Conservation (phyloP, 2,888 invertebrate species). For the Cantharis rustica region DNA sequence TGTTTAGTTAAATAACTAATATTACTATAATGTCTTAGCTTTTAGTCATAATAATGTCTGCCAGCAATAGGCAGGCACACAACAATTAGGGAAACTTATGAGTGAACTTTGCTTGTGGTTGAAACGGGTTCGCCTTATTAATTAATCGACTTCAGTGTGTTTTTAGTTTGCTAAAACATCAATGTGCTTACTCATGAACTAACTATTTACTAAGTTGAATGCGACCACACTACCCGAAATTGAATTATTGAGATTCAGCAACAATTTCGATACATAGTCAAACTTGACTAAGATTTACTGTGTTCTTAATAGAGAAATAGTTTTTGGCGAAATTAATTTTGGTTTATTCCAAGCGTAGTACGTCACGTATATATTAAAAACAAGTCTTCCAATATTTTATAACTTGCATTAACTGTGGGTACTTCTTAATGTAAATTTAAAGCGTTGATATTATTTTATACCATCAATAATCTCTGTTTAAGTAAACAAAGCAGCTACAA, state of each 20-base stretch:
- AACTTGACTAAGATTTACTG: conserved; percentile 8
- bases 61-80: neutral
- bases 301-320: conserved; percentile 1
- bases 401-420: neutral
- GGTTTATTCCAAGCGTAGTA: neutral
- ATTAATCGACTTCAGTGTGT: conserved; percentile 1
- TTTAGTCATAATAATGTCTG: neutral
- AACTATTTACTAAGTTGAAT: conserved; percentile 25
- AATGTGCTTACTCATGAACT: conserved; percentile 2
- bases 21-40: neutral
- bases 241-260: conserved; percentile 24
- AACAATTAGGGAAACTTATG: conserved; percentile 1
- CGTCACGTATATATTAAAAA: neutral
- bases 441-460: neutral
- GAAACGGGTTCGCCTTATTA: conserved; percentile 4
- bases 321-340: neutral
- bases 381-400: neutral
- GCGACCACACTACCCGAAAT: conserved; percentile 20
- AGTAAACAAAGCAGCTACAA: neutral
- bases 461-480: neutral
- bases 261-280: conserved; percentile 10
- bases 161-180: conserved; percentile 4
- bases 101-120: conserved; percentile 4
- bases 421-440: neutral
- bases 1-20: neutral